Evolutionary conservation across 2,113 vertebrate species (phyloP).

Genomic region (Petaurus breviceps): DNA sequence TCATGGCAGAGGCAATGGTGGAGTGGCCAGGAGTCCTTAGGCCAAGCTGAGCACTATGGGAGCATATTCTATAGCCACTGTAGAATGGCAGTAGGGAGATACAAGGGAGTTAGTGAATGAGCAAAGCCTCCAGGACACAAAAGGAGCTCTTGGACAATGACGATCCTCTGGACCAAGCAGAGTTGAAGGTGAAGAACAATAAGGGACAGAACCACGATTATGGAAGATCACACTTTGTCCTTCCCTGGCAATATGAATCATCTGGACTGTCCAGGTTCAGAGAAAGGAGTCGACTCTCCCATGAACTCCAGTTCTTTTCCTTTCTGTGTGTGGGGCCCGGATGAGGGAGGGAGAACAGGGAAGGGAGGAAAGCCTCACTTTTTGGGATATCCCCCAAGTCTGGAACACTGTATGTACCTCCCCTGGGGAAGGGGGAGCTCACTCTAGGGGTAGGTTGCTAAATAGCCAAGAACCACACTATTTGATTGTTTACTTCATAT

Average conservation of each 20-base stretch:
- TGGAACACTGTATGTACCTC: neutral
- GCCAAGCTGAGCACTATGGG: neutral
- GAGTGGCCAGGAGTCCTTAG: neutral
- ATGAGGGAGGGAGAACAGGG: neutral
- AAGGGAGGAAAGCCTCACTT: neutral
- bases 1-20: neutral
- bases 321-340: neutral
- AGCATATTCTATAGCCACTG: neutral
- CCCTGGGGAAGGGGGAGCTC: neutral
- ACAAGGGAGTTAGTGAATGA: neutral
- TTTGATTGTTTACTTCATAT: constrained; percentile 12
- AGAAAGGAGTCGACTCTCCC: neutral
- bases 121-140: neutral
- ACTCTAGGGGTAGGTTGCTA: neutral
- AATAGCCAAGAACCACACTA: constrained; percentile 18
- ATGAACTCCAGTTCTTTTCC: neutral
- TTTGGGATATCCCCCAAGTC: neutral
- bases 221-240: neutral
- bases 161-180: neutral
- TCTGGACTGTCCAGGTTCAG: neutral
- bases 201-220: neutral
- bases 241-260: neutral
- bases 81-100: neutral
- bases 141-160: neutral
- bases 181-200: neutral